Evolutionary conservation across 1,140 invertebrate species (phyloP).

Genomic region (Eurosta solidaginis): DNA sequence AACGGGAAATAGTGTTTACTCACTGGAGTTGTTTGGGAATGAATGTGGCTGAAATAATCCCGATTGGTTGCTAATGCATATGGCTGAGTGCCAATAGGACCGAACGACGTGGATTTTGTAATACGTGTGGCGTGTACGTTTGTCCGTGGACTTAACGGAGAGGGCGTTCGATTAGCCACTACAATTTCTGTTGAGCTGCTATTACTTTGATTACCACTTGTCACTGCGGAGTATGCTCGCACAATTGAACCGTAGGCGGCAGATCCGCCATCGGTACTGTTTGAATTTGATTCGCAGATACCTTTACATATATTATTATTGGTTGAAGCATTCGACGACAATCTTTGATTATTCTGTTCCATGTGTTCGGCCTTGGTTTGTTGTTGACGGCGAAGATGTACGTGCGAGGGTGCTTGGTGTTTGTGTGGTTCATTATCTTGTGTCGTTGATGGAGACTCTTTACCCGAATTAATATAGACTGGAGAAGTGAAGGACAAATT

Average conservation of each 20-base stretch:
- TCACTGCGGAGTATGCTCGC: neutral
- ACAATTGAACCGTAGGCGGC: neutral
- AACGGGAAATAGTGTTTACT: no score
- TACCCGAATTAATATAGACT: constrained; percentile 32
- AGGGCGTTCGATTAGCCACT: constrained; percentile 50
- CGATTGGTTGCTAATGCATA: constrained; percentile 49
- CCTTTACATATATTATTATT: neutral
- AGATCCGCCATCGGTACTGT: neutral
- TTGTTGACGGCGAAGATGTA: neutral
- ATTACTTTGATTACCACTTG: neutral
- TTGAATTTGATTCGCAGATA: neutral
- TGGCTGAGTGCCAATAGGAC: constrained; percentile 44
- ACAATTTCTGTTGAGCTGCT: constrained; percentile 29
- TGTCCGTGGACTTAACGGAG: constrained; percentile 53
- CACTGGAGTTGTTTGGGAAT: constrained; percentile 86
- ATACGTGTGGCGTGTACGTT: constrained; percentile 41
- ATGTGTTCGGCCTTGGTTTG: neutral
- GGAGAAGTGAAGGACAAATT: constrained; percentile 61
- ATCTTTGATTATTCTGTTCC: neutral
- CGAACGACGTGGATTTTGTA: constrained; percentile 35
- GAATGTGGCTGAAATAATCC: constrained; percentile 84
- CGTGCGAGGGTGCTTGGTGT: constrained; percentile 16
- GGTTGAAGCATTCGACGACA: neutral
- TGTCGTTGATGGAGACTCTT: neutral
- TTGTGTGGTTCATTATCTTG: neutral